These are phyloP conservation scores for Clarias platycephalus DNA, from an alignment of 2,797 vertebrate genomes.

Conservation along the genomic window DNA sequence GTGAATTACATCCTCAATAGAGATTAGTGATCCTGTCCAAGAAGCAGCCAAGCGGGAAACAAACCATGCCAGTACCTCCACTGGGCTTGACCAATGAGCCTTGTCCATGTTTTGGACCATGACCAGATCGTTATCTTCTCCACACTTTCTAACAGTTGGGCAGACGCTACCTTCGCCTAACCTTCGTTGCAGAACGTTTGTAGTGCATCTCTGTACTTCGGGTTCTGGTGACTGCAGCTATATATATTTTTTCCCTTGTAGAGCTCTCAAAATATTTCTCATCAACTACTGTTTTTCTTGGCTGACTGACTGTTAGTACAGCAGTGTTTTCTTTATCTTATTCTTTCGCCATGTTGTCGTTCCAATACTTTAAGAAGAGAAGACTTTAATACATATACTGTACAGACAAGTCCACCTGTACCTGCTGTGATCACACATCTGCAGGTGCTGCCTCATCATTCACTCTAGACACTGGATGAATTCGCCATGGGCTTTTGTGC, in stretches of 20 bases:
- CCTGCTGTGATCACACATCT: background rate
- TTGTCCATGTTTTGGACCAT: background rate
- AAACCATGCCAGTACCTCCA: background rate
- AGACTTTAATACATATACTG: background rate
- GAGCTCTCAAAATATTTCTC: background rate
- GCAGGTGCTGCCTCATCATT: background rate
- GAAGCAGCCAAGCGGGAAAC: background rate
- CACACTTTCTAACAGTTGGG: background rate
- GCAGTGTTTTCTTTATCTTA: background rate
- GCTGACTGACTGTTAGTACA: no score
- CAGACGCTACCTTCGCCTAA: background rate
- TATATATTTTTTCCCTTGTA: background rate
- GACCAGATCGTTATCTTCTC: background rate
- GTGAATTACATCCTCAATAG: background rate
- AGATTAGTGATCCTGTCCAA: background rate
- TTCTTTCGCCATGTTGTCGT: background rate
- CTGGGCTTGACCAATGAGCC: background rate
- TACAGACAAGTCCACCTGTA: background rate
- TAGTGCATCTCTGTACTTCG: background rate
- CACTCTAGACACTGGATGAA: background rate
- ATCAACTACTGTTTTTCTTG: background rate
- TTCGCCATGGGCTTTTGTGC: background rate
- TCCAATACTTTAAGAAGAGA: background rate
- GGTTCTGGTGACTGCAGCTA: background rate
- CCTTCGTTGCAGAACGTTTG: background rate